Percentiles rank a stretch among this genome's conserved stretches.
These are phyloP conservation scores for Hymenochirus boettgeri DNA, from an alignment of 2,113 vertebrate species.

Conservation along the genomic window DNA sequence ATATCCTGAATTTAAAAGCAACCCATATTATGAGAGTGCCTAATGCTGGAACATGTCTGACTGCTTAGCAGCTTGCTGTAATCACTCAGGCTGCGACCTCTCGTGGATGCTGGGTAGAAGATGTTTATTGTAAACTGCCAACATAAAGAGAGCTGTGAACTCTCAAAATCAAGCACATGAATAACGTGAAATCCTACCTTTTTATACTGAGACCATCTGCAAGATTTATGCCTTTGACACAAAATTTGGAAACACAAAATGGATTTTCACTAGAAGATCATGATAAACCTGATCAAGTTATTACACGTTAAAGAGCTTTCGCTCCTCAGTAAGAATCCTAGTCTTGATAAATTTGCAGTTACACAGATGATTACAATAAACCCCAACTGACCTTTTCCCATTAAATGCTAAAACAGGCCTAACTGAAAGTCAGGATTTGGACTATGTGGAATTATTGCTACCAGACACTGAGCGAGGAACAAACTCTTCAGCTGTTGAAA, in stretches of 20 bases:
- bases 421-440: constrained; percentile 45
- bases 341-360: constrained; percentile 57
- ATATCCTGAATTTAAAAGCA: constrained; percentile 72
- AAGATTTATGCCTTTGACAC: constrained; percentile 59
- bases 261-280: constrained; percentile 51
- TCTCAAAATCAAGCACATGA: constrained; percentile 62
- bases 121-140: constrained; percentile 83
- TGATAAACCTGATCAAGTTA: constrained; percentile 49
- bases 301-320: constrained; percentile 67
- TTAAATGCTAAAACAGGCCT: constrained; percentile 46
- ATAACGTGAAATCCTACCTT: constrained; percentile 67
- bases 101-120: constrained; percentile 81
- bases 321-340: constrained; percentile 57
- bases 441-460: constrained; percentile 53
- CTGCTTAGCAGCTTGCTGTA: constrained; percentile 75
- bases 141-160: constrained; percentile 66
- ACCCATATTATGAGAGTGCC: constrained; percentile 72
- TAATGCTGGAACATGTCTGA: constrained; percentile 59
- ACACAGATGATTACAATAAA: constrained; percentile 62
- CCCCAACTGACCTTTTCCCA: constrained; percentile 53
- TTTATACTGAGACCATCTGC: constrained; percentile 70
- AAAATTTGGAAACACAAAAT: constrained; percentile 58
- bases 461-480: constrained; percentile 49
- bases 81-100: constrained; percentile 72
- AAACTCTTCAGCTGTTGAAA: constrained; percentile 57